phyloP scores from a whole-genome alignment of 2,113 vertebrate genomes.

The Astur gentilis region DNA sequence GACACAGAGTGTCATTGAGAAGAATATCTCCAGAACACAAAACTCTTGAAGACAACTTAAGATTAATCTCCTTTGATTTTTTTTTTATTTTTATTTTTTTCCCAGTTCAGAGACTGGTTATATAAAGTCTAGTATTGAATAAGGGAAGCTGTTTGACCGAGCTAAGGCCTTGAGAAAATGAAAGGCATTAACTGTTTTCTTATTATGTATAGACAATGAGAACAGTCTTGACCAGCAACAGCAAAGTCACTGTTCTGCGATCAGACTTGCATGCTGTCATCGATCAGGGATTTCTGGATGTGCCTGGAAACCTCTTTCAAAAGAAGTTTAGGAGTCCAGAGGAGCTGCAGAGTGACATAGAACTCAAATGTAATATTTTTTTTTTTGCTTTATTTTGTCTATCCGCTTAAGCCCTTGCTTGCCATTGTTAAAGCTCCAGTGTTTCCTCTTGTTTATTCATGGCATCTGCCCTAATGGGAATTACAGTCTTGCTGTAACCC shows the following conservation, averaged over 20 bases:
- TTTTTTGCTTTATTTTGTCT: background rate
- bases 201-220: slow-evolving; percentile 54
- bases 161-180: background rate
- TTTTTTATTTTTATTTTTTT: too few species aligned
- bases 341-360: slow-evolving; percentile 10
- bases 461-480: background rate
- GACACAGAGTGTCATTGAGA: background rate
- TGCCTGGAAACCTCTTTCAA: slow-evolving; percentile 15
- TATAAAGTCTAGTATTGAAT: background rate
- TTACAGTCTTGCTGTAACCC: background rate
- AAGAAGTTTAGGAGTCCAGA: background rate
- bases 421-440: background rate
- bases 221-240: slow-evolving; percentile 52
- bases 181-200: background rate
- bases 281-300: slow-evolving; percentile 11
- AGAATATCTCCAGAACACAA: background rate
- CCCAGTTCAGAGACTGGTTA: background rate
- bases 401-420: background rate
- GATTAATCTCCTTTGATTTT: background rate
- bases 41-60: background rate
- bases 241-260: slow-evolving; percentile 39
- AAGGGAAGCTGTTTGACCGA: background rate
- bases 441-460: slow-evolving; percentile 16
- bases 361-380: slow-evolving; percentile 67
- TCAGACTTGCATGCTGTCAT: slow-evolving; percentile 50